Percentiles rank a stretch among this genome's conserved stretches.
Evolutionary conservation across 2,888 invertebrate genomes (phyloP).

Genomic region (Andrena dorsata): DNA sequence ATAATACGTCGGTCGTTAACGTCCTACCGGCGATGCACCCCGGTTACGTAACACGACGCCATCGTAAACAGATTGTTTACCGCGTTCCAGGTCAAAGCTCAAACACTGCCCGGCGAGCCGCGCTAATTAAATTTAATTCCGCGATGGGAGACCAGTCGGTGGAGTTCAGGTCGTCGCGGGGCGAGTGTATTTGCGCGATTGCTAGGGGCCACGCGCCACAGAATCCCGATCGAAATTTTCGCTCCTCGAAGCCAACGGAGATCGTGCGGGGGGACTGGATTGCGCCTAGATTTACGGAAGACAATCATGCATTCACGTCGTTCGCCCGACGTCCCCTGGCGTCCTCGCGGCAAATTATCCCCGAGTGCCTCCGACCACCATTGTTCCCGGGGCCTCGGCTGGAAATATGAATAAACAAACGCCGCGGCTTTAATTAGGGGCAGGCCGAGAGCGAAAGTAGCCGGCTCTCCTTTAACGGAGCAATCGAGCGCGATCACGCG

Average conservation of each 20-base stretch:
- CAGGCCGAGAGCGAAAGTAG: not conserved
- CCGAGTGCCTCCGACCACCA: slow-evolving; percentile 22
- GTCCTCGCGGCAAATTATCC: slow-evolving; percentile 49
- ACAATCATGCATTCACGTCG: slow-evolving; percentile 59
- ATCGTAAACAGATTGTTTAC: slow-evolving; percentile 44
- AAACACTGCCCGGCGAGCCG: not conserved
- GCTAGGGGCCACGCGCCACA: not conserved
- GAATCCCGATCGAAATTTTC: slow-evolving; percentile 44
- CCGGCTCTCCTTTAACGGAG: not conserved
- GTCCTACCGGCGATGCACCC: not conserved
- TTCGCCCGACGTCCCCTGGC: slow-evolving; percentile 38
- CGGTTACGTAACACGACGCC: slow-evolving; percentile 8
- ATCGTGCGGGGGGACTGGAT: slow-evolving; percentile 24
- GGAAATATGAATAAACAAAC: slow-evolving; percentile 45
- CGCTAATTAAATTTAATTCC: slow-evolving; percentile 35
- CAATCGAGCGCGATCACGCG: not conserved
- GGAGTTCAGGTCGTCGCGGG: slow-evolving; percentile 1
- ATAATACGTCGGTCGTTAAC: slow-evolving; percentile 21
- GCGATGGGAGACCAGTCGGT: not conserved
- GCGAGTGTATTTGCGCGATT: slow-evolving; percentile 9
- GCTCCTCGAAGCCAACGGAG: not conserved
- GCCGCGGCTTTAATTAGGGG: slow-evolving; percentile 19
- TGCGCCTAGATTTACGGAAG: slow-evolving; percentile 55
- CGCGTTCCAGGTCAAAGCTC: slow-evolving; percentile 3
- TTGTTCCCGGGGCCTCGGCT: slow-evolving; percentile 13